These are phyloP conservation scores for Orientallactaga sibirica DNA, from an alignment of 2,797 vertebrate genomes.

Conservation along the genomic window DNA sequence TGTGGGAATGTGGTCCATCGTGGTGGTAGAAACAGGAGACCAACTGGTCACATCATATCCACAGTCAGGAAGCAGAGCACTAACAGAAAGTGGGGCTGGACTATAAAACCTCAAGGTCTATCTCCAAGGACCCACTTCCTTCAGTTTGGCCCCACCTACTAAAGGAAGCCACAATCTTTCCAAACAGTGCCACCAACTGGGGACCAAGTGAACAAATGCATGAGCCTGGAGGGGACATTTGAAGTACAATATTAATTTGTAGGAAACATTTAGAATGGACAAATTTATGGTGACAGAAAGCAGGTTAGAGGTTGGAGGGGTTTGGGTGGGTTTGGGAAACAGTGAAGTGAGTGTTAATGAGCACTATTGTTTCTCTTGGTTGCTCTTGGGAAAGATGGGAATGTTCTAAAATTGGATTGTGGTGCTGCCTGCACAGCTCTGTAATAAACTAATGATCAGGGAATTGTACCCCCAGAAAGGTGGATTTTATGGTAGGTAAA, in stretches of 20 bases:
- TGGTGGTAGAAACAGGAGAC: too few species aligned
- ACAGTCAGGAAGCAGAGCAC: too few species aligned
- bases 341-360: background rate
- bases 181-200: too few species aligned
- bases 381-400: background rate
- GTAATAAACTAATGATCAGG: background rate
- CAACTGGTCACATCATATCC: too few species aligned
- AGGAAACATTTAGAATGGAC: background rate
- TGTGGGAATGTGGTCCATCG: too few species aligned
- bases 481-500: conserved; percentile 5
- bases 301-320: background rate
- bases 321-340: background rate
- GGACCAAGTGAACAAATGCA: too few species aligned
- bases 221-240: too few species aligned
- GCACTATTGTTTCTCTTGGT: background rate
- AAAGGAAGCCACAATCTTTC: too few species aligned
- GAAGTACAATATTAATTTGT: background rate
- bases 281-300: background rate
- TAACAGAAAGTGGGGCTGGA: too few species aligned
- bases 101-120: too few species aligned
- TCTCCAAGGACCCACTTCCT: too few species aligned
- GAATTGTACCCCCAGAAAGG: background rate
- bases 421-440: background rate
- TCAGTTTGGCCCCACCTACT: too few species aligned
- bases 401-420: conserved; percentile 3